Evolutionary conservation across 2,797 vertebrate genomes (phyloP).

Genomic region (Premnoplex brunnescens): DNA sequence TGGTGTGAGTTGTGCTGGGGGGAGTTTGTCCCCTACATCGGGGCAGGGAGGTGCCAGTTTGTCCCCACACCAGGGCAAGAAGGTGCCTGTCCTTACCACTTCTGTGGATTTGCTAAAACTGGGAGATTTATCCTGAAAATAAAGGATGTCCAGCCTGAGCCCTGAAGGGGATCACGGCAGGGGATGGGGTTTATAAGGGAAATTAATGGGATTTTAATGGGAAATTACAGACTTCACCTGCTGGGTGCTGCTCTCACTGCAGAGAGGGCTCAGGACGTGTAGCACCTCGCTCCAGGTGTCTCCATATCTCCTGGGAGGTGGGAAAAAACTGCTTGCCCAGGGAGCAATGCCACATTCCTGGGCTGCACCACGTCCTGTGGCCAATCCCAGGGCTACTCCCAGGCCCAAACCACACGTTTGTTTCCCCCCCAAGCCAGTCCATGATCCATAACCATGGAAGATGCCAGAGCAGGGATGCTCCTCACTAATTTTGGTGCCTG

Average conservation of each 20-base stretch:
- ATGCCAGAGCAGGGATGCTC: not conserved
- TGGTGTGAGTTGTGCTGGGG: not conserved
- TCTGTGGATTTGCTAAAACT: not conserved
- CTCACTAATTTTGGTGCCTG: not conserved
- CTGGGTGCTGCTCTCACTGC: not conserved
- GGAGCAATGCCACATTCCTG: not conserved
- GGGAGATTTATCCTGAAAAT: not conserved
- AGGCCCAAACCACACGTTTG: rapidly evolving
- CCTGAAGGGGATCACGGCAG: rapidly evolving
- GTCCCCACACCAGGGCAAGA: not conserved
- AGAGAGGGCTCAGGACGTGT: not conserved
- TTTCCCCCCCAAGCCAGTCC: rapidly evolving
- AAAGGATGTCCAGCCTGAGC: not conserved
- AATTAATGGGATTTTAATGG: not conserved
- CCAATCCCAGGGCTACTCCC: rapidly evolving
- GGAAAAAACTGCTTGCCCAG: rapidly evolving
- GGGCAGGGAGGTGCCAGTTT: not conserved
- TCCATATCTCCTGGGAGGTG: rapidly evolving
- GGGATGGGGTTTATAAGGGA: not conserved
- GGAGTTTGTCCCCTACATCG: too few species aligned
- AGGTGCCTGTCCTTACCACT: not conserved
- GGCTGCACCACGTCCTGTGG: rapidly evolving
- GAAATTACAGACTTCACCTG: not conserved
- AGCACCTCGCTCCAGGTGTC: not conserved
- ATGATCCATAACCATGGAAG: rapidly evolving